phyloP scores from a whole-genome alignment of 2,113 vertebrate genomes.

The Gadus chalcogrammus region DNA sequence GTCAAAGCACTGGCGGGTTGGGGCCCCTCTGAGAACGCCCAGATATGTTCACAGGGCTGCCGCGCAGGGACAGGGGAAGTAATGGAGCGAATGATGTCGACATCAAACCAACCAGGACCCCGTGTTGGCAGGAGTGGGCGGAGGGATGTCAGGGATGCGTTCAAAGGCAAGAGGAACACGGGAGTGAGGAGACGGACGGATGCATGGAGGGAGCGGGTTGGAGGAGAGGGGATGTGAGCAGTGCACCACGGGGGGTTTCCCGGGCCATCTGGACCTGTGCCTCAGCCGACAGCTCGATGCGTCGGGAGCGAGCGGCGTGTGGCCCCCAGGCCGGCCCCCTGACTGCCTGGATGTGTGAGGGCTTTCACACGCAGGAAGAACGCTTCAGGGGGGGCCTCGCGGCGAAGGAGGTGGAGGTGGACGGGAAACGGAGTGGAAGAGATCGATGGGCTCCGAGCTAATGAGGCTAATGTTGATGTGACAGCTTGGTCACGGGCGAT shows the following conservation, averaged over 20 bases:
- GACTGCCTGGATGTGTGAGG: conserved; percentile 17
- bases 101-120: conserved; percentile 7
- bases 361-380: conserved; percentile 35
- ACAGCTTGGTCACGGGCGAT: conserved; percentile 32
- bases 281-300: neutral
- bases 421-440: conserved; percentile 34
- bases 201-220: neutral
- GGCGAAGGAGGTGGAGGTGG: conserved; percentile 27
- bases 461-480: conserved; percentile 61
- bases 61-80: no score
- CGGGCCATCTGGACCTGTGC: neutral
- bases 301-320: neutral
- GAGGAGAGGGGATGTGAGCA: neutral
- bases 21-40: neutral
- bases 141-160: conserved; percentile 20
- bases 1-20: no score
- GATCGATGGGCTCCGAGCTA: conserved; percentile 63
- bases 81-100: neutral
- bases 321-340: conserved; percentile 18
- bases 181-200: neutral
- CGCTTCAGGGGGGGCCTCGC: conserved; percentile 43
- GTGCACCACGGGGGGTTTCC: no score
- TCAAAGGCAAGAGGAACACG: conserved; percentile 25
- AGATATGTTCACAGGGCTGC: neutral
- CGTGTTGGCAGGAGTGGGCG: conserved; percentile 16